Evolutionary conservation across 1,140 invertebrate genomes (phyloP), one percentile per base, ranked within the genome.

Genomic region (Brachionus rotundiformis): DNA sequence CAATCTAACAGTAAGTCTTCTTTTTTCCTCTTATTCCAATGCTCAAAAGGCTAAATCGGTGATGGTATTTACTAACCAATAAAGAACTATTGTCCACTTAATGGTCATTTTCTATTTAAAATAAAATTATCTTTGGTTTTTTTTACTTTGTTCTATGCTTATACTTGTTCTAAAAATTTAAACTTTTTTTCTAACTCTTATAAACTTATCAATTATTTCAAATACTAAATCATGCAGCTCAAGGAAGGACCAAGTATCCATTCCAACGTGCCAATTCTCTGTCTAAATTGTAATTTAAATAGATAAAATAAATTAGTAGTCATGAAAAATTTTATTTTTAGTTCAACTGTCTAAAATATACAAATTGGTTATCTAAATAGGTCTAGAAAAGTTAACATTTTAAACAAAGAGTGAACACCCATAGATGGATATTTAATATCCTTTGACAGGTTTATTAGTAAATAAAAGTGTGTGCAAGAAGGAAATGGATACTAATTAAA

Each of bases 1-100:
- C 63, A 68, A 36, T 63, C 61, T 29, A 63, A 29, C 25, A 63
- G 61, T 63, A 63, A 29, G 61, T 63, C n/a, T 23, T 23, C 29
- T 31, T 33, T 61, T 61, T 23, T 29, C 23, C 25, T 23, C 11
- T 1, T 29, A 31, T 25, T 63, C 13, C 11, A 54, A 36, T 36
- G 16, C 63, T 68, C 7, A 68, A 29, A 23, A 36, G 29, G 33
- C 47, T 54, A 68, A 68, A 68, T 68, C 63, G 63, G 63, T 68
- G 29, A 68, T 68, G 63, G 63, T 68, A 16, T 68, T 68, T 36
- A 63, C 29, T 63, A n/a, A n/a, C n/a, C n/a, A n/a, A n/a, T n/a
- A n/a, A n/a, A n/a, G n/a, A n/a, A n/a, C n/a, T n/a, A n/a, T n/a
- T n/a, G n/a, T n/a, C n/a, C n/a, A n/a, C n/a, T n/a, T n/a, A n/a